Evolutionary conservation across 1,140 invertebrate genomes (phyloP).

Genomic region (Drosophila ambigua): DNA sequence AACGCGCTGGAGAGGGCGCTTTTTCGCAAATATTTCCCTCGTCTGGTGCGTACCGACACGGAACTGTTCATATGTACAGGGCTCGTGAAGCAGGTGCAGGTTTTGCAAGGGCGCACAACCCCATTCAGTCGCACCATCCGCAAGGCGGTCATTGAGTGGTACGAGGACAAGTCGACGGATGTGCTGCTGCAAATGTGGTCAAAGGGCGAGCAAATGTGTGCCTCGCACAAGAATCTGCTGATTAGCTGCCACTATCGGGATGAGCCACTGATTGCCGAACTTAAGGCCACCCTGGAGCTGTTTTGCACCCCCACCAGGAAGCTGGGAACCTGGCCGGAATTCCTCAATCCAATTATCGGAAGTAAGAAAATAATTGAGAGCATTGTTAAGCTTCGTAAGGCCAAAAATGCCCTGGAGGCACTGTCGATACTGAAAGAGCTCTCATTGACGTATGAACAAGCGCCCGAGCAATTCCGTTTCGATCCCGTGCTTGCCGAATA

Average conservation of each 20-base stretch:
- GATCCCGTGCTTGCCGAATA: conserved; percentile 28
- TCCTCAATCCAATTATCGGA: conserved; percentile 29
- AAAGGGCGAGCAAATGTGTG: conserved; percentile 16
- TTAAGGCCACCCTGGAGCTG: conserved; percentile 43
- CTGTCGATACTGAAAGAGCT: conserved; percentile 49
- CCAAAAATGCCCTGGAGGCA: conserved; percentile 17
- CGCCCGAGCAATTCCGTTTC: conserved; percentile 50
- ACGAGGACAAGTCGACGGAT: conserved; percentile 50
- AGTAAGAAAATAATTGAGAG: conserved; percentile 36
- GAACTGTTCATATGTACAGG: conserved; percentile 68
- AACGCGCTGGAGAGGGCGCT: conserved; percentile 49
- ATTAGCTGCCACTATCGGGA: conserved; percentile 54
- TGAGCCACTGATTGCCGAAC: conserved; percentile 25
- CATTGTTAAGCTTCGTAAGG: conserved; percentile 49
- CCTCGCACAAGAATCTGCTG: conserved; percentile 55
- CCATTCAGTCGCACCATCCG: conserved; percentile 62
- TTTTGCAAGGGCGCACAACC: conserved; percentile 31
- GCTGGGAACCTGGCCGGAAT: conserved; percentile 43
- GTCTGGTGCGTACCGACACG: conserved; percentile 44
- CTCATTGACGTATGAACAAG: conserved; percentile 50
- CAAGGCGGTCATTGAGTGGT: conserved; percentile 71
- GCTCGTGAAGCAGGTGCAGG: conserved; percentile 56
- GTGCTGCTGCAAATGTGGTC: conserved; percentile 61
- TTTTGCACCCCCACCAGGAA: conserved; percentile 24
- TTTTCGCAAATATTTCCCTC: conserved; percentile 45